phyloP scores from a whole-genome alignment of 2,113 vertebrate genomes.

The Paramisgurnus dabryanus region DNA sequence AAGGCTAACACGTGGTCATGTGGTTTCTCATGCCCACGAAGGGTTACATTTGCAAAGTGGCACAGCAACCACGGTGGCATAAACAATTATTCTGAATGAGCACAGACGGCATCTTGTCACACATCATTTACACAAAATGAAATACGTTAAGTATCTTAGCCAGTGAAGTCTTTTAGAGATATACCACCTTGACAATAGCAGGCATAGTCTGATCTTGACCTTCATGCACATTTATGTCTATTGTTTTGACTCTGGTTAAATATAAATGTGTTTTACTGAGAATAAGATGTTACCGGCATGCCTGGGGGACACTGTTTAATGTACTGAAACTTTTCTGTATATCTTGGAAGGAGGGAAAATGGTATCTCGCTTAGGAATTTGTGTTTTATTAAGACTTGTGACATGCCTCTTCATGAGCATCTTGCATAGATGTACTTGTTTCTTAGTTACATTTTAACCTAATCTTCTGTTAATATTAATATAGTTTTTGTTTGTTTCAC shows the following conservation, averaged over 20 bases:
- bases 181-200: slow-evolving; percentile 1
- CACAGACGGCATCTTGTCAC: background rate
- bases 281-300: slow-evolving; percentile 13
- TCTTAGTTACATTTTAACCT: background rate
- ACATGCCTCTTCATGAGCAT: slow-evolving; percentile 2
- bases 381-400: slow-evolving; percentile 51
- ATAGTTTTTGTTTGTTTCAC: too few relatives aligned
- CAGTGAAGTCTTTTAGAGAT: background rate
- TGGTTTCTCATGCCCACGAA: too few relatives aligned
- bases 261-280: slow-evolving; percentile 37
- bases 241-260: slow-evolving; percentile 39
- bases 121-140: background rate
- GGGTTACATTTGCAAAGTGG: too few relatives aligned
- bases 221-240: slow-evolving; percentile 37
- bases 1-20: too few relatives aligned
- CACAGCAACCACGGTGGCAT: too few relatives aligned
- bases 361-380: slow-evolving; percentile 49
- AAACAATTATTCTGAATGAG: too few relatives aligned
- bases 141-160: background rate
- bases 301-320: slow-evolving; percentile 45
- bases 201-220: slow-evolving; percentile 10
- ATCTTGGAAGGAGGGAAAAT: slow-evolving; percentile 37
- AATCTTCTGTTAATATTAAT: background rate
- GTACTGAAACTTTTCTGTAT: slow-evolving; percentile 40
- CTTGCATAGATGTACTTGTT: background rate